Percentiles rank a stretch among this genome's conserved stretches.
Evolutionary conservation across 1,140 invertebrate species (phyloP).

Genomic region (Calosoma granatense): DNA sequence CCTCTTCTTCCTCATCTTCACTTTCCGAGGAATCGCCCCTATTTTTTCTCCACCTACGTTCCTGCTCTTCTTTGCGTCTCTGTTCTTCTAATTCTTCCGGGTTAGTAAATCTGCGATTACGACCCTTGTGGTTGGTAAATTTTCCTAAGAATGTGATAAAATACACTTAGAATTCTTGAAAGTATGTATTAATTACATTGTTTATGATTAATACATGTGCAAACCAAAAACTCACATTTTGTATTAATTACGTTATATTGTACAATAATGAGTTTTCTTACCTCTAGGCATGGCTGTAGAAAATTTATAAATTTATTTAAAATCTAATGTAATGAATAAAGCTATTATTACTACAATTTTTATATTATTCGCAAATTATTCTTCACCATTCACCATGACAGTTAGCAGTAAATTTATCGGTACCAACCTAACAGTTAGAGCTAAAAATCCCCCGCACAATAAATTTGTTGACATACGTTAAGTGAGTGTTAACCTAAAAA

Average conservation of each 20-base stretch:
- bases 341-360: not conserved
- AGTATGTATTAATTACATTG: conserved; percentile 1
- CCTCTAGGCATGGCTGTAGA: conserved; percentile 17
- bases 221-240: conserved; percentile 2
- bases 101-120: conserved; percentile 84
- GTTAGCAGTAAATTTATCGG: not conserved
- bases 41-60: conserved; percentile 55
- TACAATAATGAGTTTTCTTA: conserved; percentile 11
- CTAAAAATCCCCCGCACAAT: too few relatives aligned
- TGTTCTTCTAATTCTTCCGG: conserved; percentile 85
- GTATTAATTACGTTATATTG: not conserved
- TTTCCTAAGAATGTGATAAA: conserved; percentile 52
- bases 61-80: conserved; percentile 62
- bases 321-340: not conserved
- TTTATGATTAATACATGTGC: not conserved
- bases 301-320: not conserved
- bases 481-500: too few relatives aligned
- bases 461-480: too few relatives aligned
- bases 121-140: conserved; percentile 84
- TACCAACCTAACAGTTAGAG: too few relatives aligned
- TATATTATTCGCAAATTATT: not conserved
- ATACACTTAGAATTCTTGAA: not conserved
- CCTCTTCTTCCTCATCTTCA: conserved; percentile 25
- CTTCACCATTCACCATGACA: not conserved
- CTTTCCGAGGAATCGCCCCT: conserved; percentile 20